Conservation (phyloP, 2,113 vertebrate species). For the Indicator indicator region DNA sequence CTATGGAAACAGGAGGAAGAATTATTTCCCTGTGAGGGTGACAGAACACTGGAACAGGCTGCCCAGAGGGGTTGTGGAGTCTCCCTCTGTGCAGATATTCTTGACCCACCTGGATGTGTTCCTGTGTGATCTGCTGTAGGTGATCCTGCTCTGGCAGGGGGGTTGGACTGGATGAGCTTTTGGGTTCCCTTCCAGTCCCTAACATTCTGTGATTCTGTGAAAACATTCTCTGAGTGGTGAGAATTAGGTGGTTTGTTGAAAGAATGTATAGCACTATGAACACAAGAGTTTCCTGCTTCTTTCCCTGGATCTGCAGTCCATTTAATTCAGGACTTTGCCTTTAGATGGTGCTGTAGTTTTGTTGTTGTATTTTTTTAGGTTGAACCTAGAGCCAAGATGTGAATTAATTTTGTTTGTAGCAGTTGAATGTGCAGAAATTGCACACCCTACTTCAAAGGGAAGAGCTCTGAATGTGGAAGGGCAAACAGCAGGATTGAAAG, state of each 20-base stretch:
- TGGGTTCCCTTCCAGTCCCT: too few relatives aligned
- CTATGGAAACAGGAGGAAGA: too few relatives aligned
- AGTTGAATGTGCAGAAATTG: not conserved
- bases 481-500: not conserved
- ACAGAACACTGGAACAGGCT: too few relatives aligned
- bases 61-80: too few relatives aligned
- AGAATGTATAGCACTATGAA: not conserved
- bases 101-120: too few relatives aligned
- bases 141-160: too few relatives aligned
- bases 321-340: constrained; percentile 5
- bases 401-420: not conserved
- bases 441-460: not conserved
- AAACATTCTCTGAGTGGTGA: not conserved
- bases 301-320: rapidly evolving
- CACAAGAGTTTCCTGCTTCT: not conserved
- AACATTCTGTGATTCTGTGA: too few relatives aligned
- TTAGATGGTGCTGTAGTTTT: constrained; percentile 49
- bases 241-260: not conserved
- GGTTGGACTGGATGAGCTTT: too few relatives aligned
- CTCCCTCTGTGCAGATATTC: too few relatives aligned
- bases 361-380: not conserved
- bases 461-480: not conserved
- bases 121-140: too few relatives aligned
- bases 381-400: not conserved
- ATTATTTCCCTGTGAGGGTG: too few relatives aligned